These are phyloP conservation scores for zebrafish (Danio rerio) DNA, from an alignment of 2,113 vertebrate genomes.

Conservation along the genomic window GRCz12tu NC_133192.1:27985001-27985500, in stretches of 20 bases:
- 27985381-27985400: neutral
- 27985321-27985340: neutral
- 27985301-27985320: conserved; percentile 14
- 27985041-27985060: neutral
- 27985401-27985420: neutral
- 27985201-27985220: neutral
- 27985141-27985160: neutral
- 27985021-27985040: neutral
- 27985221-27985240: neutral
- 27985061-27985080: neutral
- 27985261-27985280: neutral
- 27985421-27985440: neutral
- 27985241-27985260: conserved; percentile 7
- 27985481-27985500: neutral
- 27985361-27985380: neutral
- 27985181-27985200: neutral
- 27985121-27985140: neutral
- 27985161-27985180: neutral
- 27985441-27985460: neutral
- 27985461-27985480: neutral
- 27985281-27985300: neutral
- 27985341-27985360: neutral
- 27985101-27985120: no score
- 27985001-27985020: neutral
- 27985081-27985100: no score